A percentile compares a stretch with the other conserved stretches of the same genome.
Conservation (phyloP, 2,113 vertebrate genomes). For the Albula goreensis region DNA sequence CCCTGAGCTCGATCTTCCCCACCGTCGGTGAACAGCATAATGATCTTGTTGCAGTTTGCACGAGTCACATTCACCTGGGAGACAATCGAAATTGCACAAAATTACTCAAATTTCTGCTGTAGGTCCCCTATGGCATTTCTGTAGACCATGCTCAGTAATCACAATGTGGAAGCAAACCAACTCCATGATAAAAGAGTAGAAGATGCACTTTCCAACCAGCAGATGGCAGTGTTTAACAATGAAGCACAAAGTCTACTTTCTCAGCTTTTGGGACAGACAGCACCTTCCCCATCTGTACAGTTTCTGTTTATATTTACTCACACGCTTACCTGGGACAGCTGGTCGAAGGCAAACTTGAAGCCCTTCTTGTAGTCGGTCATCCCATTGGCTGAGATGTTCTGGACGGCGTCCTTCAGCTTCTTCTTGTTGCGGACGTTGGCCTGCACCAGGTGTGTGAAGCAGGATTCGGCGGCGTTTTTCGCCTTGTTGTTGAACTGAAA, state of each 20-base stretch:
- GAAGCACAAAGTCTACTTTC: background rate
- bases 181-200: background rate
- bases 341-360: slow-evolving; percentile 89
- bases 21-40: slow-evolving; percentile 97
- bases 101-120: background rate
- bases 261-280: background rate
- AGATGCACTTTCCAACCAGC: slow-evolving; percentile 19
- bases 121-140: no score
- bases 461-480: slow-evolving; percentile 71
- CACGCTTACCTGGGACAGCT: slow-evolving; percentile 77
- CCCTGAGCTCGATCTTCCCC: slow-evolving; percentile 92
- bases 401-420: slow-evolving; percentile 86
- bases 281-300: background rate
- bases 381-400: slow-evolving; percentile 87
- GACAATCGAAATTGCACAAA: background rate
- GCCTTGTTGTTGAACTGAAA: slow-evolving; percentile 90
- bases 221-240: slow-evolving; percentile 31
- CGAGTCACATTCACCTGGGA: slow-evolving; percentile 82
- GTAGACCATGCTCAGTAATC: no score
- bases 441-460: slow-evolving; percentile 93
- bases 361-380: slow-evolving; percentile 93
- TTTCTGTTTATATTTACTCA: background rate
- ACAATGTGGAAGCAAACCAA: background rate
- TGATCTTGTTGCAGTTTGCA: slow-evolving; percentile 97
- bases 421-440: slow-evolving; percentile 97